These are phyloP conservation scores for Tachysurus fulvidraco DNA, from an alignment of 2,113 vertebrate species.

Conservation along the genomic window DNA sequence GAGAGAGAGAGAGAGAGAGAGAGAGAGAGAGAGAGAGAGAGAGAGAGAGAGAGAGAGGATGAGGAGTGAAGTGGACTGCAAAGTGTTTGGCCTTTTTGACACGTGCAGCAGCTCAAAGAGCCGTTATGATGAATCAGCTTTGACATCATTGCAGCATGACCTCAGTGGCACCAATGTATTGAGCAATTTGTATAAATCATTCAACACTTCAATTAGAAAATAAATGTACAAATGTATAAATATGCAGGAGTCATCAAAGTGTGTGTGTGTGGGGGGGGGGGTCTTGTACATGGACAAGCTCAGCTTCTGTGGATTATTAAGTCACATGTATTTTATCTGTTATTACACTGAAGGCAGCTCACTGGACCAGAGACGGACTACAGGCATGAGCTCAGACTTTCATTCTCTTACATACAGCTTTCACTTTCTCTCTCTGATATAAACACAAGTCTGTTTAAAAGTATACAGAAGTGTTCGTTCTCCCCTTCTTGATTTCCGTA, in stretches of 20 bases:
- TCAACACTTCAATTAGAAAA: neutral
- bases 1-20: neutral
- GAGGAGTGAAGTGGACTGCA: slow-evolving; percentile 24
- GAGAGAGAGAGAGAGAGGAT: neutral
- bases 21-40: neutral
- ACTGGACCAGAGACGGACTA: neutral
- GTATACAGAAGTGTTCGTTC: neutral
- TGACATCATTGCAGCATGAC: slow-evolving; percentile 11
- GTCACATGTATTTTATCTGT: neutral
- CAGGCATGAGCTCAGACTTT: neutral
- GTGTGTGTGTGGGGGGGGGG: fast-evolving
- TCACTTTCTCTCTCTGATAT: neutral
- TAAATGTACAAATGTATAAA: too few species aligned
- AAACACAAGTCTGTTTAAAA: neutral
- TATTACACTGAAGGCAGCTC: neutral
- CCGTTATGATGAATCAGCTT: slow-evolving; percentile 2
- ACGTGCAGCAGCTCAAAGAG: slow-evolving; percentile 16
- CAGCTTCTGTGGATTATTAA: neutral
- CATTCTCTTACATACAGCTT: neutral
- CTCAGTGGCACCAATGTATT: neutral
- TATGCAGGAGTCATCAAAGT: neutral
- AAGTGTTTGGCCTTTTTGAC: slow-evolving; percentile 17
- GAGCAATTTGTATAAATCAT: slow-evolving; percentile 31
- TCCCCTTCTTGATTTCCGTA: neutral
- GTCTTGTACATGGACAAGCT: neutral